Base-by-base conservation (phyloP, 2,888 invertebrate genomes). In the Dicycla oo region DNA sequence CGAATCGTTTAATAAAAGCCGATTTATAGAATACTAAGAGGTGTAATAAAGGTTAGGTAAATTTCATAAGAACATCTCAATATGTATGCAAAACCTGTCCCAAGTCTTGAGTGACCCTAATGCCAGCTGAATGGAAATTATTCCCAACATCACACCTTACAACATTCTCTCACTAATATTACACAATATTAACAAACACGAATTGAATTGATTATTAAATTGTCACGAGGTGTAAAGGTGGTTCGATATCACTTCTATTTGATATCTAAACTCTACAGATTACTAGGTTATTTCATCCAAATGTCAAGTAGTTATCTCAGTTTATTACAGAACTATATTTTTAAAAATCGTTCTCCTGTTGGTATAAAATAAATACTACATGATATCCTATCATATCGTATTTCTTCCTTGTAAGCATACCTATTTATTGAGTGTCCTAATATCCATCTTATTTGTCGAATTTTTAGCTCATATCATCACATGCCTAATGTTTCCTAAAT, bases 111-210 rank as follows among this genome's bases (percentile, higher is more conserved):
- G 65, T 80, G 81, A 73, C 78, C 73, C 80, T 62, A 78, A 70
- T 72, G 79, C 71, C 73, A 54, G 65, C 65, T 68, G 81, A 83
- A 76, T 83, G 70, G 78, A 76, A 80, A 81, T 69, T 38, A 70
- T 82, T 67, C 70, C 73, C 70, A 68, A 81, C 71, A 49, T 66
- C 57, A 43, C 57, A 71, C 69, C 60, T 63, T 73, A 68, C 75
- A 71, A 81, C 79, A 78, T 65, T 74, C 69, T 57, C 65, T 58
- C 30, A 61, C 54, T 69, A 60, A 54, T 40, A 66, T 75, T 73
- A 61, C 72, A 58, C 70, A 67, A 71, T 57, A 65, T 78, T 63
- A 66, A 66, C 66, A 30, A 58, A 71, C 62, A 68, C 30, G 53
- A 58, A 45, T 65, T 43, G 47, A 65, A 57, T 68, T n/a, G 7